Conservation (phyloP, 2,888 invertebrate species). For the Saturnia japonica region DNA sequence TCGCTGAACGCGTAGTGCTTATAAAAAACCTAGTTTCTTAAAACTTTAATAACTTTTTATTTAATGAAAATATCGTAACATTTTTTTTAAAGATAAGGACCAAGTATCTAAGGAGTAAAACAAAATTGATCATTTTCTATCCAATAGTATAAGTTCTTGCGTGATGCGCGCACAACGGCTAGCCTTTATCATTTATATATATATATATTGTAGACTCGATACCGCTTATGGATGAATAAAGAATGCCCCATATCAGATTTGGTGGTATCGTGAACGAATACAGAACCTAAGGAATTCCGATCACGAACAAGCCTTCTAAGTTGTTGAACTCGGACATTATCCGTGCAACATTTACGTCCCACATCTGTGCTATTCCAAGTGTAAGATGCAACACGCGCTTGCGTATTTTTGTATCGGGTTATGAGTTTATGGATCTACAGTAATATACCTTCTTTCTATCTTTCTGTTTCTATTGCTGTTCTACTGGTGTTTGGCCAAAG, state of each 20-base stretch:
- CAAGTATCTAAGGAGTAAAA: too few species aligned
- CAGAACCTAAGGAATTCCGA: neutral
- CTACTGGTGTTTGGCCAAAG: neutral
- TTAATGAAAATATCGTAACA: too few species aligned
- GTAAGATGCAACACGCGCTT: neutral
- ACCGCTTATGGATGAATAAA: neutral
- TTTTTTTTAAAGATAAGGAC: too few species aligned
- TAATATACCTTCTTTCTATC: neutral
- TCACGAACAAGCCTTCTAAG: neutral
- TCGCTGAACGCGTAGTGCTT: too few species aligned
- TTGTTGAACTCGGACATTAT: constrained; percentile 7
- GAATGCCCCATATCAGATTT: neutral
- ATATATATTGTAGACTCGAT: neutral
- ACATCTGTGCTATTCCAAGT: neutral
- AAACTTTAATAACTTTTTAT: too few species aligned
- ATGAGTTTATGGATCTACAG: neutral
- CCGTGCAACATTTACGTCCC: neutral
- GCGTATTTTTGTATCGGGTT: neutral
- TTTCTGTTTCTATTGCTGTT: neutral
- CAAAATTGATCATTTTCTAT: too few species aligned
- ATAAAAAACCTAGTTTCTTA: too few species aligned
- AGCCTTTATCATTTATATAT: too few species aligned
- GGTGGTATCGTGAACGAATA: neutral
- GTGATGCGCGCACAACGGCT: too few species aligned
- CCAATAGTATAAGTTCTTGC: too few species aligned